phyloP scores from a whole-genome alignment of 2,888 invertebrate genomes.

The Melanophora roralis region DNA sequence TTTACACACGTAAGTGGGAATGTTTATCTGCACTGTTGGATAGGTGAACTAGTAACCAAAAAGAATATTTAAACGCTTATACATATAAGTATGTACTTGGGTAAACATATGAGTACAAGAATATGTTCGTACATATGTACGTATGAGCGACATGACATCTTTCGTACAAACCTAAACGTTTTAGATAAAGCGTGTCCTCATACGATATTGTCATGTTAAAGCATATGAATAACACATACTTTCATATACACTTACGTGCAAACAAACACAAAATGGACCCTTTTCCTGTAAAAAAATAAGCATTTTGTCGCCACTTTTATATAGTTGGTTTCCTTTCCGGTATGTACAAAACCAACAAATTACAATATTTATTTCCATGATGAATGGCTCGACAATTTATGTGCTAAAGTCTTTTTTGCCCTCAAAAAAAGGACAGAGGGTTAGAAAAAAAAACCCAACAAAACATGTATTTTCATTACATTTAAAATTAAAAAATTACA shows the following conservation, averaged over 20 bases:
- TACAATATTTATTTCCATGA: constrained; percentile 77
- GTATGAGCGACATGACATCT: neutral
- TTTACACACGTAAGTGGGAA: neutral
- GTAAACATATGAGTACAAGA: neutral
- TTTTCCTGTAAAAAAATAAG: constrained; percentile 52
- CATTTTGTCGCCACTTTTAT: constrained; percentile 65
- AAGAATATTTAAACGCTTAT: constrained; percentile 44
- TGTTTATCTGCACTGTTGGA: constrained; percentile 20
- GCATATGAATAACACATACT: neutral
- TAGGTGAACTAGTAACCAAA: constrained; percentile 54
- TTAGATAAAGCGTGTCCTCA: constrained; percentile 49
- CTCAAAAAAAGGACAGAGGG: neutral
- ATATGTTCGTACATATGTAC: neutral
- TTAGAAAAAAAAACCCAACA: neutral
- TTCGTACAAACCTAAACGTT: constrained; percentile 4
- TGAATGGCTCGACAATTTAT: constrained; percentile 76
- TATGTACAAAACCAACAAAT: constrained; percentile 72
- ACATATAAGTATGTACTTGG: neutral
- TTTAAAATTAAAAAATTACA: constrained; percentile 60
- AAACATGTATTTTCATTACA: constrained; percentile 57
- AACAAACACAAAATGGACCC: constrained; percentile 25
- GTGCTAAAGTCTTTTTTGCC: constrained; percentile 66
- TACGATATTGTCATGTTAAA: constrained; percentile 22
- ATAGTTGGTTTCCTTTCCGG: constrained; percentile 60
- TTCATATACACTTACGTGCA: neutral